These are phyloP conservation scores for Branchipolynoe longqiensis DNA, from an alignment of 2,888 invertebrate species.

Conservation along the genomic window DNA sequence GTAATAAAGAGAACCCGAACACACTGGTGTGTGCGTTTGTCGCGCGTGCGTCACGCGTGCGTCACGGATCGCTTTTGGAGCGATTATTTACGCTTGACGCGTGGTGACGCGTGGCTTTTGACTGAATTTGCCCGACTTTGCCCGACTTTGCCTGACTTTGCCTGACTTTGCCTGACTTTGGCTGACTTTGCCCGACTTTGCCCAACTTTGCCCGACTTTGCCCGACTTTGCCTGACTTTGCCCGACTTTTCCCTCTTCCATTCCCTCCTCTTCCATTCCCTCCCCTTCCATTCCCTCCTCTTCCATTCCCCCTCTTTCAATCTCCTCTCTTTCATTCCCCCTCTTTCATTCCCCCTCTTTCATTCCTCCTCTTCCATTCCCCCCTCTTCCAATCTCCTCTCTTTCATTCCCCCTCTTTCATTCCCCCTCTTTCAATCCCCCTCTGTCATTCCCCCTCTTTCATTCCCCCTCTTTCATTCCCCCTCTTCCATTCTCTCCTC, in stretches of 20 bases:
- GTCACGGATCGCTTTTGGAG: too few relatives aligned
- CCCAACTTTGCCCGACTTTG: too few relatives aligned
- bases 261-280: neutral
- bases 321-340: neutral
- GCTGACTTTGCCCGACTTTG: too few relatives aligned
- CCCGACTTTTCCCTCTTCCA: neutral
- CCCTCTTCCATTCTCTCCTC: neutral
- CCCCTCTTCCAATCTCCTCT: neutral
- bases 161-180: too few relatives aligned
- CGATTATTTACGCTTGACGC: too few relatives aligned
- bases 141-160: too few relatives aligned
- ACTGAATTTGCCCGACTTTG: too few relatives aligned
- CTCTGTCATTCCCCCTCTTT: neutral
- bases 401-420: neutral
- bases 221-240: too few relatives aligned
- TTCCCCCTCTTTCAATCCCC: neutral
- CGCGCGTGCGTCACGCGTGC: too few relatives aligned
- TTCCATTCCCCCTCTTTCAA: conserved; percentile 24
- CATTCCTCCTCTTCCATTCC: neutral
- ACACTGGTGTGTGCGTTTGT: too few relatives aligned
- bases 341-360: neutral
- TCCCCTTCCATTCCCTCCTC: neutral
- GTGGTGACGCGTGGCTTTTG: too few relatives aligned
- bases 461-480: neutral
- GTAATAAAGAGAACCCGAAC: too few relatives aligned